A percentile compares a stretch with the other conserved stretches of the same genome.
Evolutionary conservation across 2,888 invertebrate genomes (phyloP).

Genomic region (Clistopyga incitator): DNA sequence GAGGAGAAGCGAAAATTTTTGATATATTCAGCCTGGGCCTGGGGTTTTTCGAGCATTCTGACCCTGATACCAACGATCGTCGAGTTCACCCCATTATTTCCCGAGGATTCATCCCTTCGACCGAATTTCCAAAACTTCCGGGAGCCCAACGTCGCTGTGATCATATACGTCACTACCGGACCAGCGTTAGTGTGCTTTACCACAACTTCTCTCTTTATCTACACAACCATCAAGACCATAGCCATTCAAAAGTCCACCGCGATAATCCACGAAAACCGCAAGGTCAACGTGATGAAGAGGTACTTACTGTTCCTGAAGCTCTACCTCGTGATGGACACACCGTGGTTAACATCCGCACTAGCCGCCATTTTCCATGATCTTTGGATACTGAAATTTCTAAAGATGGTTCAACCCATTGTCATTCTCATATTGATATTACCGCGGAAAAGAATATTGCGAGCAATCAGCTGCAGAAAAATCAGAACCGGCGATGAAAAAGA

Average conservation of each 20-base stretch:
- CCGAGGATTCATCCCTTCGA: conserved; percentile 71
- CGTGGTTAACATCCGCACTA: conserved; percentile 76
- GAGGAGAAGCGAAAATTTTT: conserved; percentile 75
- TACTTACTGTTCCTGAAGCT: conserved; percentile 75
- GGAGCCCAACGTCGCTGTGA: conserved; percentile 68
- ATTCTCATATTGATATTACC: conserved; percentile 77
- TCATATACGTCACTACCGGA: conserved; percentile 70
- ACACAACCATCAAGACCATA: conserved; percentile 74
- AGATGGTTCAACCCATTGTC: conserved; percentile 77
- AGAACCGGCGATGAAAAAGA: conserved; percentile 9
- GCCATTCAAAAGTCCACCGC: conserved; percentile 71
- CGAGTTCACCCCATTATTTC: conserved; percentile 74
- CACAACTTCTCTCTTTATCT: conserved; percentile 73
- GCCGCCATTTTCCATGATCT: conserved; percentile 75
- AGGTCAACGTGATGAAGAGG: conserved; percentile 70
- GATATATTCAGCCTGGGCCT: conserved; percentile 70
- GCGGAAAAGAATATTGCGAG: conserved; percentile 64
- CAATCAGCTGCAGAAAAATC: conserved; percentile 50
- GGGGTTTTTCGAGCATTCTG: conserved; percentile 69
- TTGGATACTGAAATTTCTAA: conserved; percentile 77
- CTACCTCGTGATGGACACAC: conserved; percentile 77
- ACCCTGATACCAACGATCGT: conserved; percentile 71
- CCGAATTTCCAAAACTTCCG: conserved; percentile 75
- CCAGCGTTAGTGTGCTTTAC: conserved; percentile 70
- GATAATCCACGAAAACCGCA: conserved; percentile 67